phyloP scores from a whole-genome alignment of 2,113 vertebrate genomes.

The Myxocyprinus asiaticus region DNA sequence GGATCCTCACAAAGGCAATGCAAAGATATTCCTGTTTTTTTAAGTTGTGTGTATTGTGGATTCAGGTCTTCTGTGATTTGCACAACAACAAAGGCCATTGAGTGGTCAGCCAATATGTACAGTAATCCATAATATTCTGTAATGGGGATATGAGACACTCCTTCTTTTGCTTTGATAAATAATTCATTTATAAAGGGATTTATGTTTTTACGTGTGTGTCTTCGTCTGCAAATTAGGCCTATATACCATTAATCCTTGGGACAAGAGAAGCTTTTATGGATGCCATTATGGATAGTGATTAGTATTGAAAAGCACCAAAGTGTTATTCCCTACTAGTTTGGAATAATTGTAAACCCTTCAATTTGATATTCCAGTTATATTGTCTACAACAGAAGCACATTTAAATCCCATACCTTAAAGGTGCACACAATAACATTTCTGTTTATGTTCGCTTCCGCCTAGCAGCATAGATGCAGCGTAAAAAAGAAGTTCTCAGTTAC shows the following conservation, averaged over 20 bases:
- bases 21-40: background rate
- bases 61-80: conserved; percentile 52
- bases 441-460: too few relatives aligned
- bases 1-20: background rate
- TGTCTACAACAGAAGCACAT: background rate
- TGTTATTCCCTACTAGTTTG: too few relatives aligned
- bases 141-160: too few relatives aligned
- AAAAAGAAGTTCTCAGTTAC: too few relatives aligned
- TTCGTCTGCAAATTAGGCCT: too few relatives aligned
- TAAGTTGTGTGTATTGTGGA: conserved; percentile 36
- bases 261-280: background rate
- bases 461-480: too few relatives aligned
- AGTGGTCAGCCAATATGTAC: conserved; percentile 29
- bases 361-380: too few relatives aligned
- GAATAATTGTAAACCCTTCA: too few relatives aligned
- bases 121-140: conserved; percentile 25
- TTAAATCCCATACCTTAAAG: background rate
- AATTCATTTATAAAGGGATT: conserved; percentile 33
- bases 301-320: conserved; percentile 11
- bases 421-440: too few relatives aligned
- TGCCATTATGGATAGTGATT: background rate
- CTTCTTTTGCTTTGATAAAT: conserved; percentile 18
- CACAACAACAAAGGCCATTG: conserved; percentile 59
- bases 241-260: too few relatives aligned
- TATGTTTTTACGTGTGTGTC: conserved; percentile 51